Evolutionary conservation across 2,797 vertebrate species (phyloP).

Genomic region (Mareca strepera): DNA sequence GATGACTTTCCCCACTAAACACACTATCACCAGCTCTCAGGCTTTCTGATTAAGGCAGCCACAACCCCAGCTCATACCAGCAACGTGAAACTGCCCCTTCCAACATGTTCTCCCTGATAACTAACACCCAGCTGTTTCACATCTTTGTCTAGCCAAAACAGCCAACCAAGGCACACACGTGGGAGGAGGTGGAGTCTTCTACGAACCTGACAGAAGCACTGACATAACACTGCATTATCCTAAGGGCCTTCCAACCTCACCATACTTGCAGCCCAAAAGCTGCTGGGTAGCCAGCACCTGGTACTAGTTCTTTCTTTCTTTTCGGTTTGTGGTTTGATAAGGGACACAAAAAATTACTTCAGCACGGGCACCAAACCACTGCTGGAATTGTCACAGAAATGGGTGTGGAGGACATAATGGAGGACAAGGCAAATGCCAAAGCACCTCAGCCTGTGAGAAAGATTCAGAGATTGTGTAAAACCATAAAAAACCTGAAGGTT

Average conservation of each 20-base stretch:
- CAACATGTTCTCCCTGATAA: background rate
- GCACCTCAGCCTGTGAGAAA: background rate
- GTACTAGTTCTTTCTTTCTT: background rate
- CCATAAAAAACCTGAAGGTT: rapidly evolving
- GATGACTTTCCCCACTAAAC: rapidly evolving
- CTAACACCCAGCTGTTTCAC: background rate
- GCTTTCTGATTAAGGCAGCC: background rate
- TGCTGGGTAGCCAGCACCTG: background rate
- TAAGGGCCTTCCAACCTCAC: background rate
- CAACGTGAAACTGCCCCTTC: rapidly evolving
- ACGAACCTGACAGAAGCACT: background rate
- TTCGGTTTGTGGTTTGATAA: rapidly evolving
- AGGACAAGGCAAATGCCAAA: background rate
- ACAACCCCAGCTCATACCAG: background rate
- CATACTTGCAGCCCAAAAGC: background rate
- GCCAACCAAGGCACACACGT: rapidly evolving
- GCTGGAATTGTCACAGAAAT: background rate
- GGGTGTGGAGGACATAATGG: rapidly evolving
- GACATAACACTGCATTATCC: background rate
- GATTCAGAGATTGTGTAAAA: background rate
- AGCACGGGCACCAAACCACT: rapidly evolving
- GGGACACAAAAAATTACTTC: background rate
- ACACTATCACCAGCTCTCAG: background rate
- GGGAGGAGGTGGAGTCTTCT: background rate
- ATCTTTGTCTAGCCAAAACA: background rate